Evolutionary conservation across 2,888 invertebrate genomes (phyloP).

Genomic region (Drosophila subquinaria): DNA sequence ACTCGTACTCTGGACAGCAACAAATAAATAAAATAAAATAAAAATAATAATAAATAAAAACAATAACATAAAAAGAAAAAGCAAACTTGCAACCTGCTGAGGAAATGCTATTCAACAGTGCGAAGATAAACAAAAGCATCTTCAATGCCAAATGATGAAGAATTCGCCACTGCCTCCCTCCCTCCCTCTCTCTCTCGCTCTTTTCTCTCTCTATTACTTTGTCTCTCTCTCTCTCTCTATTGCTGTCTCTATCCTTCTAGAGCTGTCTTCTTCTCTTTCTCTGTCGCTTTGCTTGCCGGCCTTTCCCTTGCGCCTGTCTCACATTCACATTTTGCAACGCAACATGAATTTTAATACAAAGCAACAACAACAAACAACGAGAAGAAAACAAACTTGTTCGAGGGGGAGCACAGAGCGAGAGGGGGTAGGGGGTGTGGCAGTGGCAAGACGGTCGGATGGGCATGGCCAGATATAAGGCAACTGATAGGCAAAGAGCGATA

Average conservation of each 20-base stretch:
- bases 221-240: conserved; percentile 12
- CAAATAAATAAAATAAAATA: conserved; percentile 14
- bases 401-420: background rate
- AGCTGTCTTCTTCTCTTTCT: conserved; percentile 21
- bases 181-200: background rate
- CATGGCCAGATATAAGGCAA: conserved; percentile 57
- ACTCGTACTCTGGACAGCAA: background rate
- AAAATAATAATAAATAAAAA: conserved; percentile 2
- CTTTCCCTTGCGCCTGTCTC: conserved; percentile 33
- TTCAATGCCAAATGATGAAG: conserved; percentile 36
- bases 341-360: conserved; percentile 63
- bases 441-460: conserved; percentile 40
- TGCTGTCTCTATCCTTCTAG: conserved; percentile 12
- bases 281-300: conserved; percentile 30
- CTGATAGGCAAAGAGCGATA: conserved; percentile 62
- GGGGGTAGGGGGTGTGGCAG: conserved; percentile 7
- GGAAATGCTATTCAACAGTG: conserved; percentile 32
- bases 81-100: conserved; percentile 42
- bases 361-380: conserved; percentile 30
- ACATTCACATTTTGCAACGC: conserved; percentile 58
- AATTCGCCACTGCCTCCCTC: conserved; percentile 21
- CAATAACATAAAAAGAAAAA: background rate
- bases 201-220: conserved; percentile 6
- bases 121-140: conserved; percentile 16
- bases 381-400: conserved; percentile 52